Conservation (phyloP, 2,113 vertebrate species). For the Lepus europaeus region DNA sequence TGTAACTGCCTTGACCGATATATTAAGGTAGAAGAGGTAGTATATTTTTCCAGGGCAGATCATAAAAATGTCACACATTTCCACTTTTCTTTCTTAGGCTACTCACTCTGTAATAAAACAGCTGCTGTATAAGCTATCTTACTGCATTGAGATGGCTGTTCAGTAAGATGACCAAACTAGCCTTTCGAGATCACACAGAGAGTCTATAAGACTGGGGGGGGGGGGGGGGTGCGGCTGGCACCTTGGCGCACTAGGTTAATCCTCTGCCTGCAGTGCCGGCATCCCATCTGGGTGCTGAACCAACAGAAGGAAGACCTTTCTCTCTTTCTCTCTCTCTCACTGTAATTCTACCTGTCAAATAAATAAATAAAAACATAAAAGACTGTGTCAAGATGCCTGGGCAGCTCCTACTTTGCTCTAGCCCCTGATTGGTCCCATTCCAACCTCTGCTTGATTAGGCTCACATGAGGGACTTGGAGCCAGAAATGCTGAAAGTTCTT, state of each 20-base stretch:
- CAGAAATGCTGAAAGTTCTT: neutral
- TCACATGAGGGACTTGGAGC: neutral
- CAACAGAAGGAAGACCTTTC: no score
- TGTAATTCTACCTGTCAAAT: no score
- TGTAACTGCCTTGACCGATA: neutral
- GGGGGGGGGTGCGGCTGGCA: no score
- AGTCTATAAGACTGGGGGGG: neutral
- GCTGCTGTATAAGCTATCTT: neutral
- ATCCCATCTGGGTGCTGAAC: no score
- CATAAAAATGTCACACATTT: neutral
- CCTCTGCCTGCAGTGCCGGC: no score
- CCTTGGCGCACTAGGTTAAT: no score
- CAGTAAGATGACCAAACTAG: neutral
- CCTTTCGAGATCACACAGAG: fast-evolving
- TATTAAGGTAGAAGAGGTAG: neutral
- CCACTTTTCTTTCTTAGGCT: neutral
- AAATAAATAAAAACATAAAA: no score
- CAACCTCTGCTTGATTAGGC: neutral
- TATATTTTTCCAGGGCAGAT: neutral
- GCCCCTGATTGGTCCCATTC: neutral
- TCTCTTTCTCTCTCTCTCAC: no score
- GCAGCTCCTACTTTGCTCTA: neutral
- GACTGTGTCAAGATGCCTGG: neutral
- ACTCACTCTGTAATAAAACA: neutral
- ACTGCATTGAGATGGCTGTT: neutral